These are phyloP conservation scores for Acanthurus lineatus DNA, from an alignment of 2,797 vertebrate genomes.

Conservation along the genomic window DNA sequence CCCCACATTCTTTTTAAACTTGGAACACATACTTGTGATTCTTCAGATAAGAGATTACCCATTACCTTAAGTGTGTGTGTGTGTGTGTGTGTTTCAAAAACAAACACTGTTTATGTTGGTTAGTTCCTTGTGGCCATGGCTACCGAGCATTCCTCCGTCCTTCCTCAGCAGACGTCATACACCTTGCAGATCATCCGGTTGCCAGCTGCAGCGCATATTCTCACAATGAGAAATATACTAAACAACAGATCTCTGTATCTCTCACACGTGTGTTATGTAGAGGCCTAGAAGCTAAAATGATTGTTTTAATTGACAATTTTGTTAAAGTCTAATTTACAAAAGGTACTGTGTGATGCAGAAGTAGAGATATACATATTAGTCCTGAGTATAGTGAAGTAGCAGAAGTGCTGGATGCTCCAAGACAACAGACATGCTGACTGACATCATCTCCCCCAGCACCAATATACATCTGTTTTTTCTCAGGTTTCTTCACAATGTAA, in stretches of 20 bases:
- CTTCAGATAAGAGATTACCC: slow-evolving; percentile 68
- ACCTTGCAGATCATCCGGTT: slow-evolving; percentile 51
- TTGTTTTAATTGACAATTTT: not conserved
- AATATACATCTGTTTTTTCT: not conserved
- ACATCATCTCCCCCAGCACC: not conserved
- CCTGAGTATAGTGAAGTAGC: not conserved
- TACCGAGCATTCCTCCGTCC: slow-evolving; percentile 22
- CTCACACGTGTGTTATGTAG: not conserved
- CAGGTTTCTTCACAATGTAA: not conserved
- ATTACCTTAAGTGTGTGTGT: slow-evolving; percentile 46
- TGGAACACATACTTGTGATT: slow-evolving; percentile 61
- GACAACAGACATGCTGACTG: not conserved
- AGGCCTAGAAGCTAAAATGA: not conserved
- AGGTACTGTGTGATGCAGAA: slow-evolving; percentile 2
- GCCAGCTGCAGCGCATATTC: slow-evolving; percentile 12
- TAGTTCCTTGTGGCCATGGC: slow-evolving; percentile 43
- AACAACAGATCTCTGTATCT: not conserved
- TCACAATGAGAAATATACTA: slow-evolving; percentile 12
- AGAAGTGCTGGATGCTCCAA: not conserved
- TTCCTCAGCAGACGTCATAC: slow-evolving; percentile 28
- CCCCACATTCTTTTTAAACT: slow-evolving; percentile 51
- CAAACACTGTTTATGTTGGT: slow-evolving; percentile 54
- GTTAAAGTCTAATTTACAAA: slow-evolving; percentile 8
- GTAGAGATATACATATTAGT: not conserved
- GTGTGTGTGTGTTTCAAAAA: slow-evolving; percentile 40